Base-by-base conservation (phyloP, 2,113 vertebrate genomes). In the Furnarius figulus region DNA sequence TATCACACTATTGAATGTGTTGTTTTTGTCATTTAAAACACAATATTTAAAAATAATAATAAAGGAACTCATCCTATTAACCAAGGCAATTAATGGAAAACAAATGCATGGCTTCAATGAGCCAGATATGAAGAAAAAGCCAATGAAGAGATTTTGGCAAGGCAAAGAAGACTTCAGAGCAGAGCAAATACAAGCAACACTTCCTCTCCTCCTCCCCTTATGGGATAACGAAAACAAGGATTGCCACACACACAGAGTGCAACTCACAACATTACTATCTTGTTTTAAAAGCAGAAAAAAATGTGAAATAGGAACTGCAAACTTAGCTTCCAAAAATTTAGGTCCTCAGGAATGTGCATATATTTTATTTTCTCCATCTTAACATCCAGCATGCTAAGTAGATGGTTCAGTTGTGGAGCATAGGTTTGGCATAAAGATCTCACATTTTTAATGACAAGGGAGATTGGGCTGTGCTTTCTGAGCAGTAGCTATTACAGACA, bases 41-140 rank as follows among this genome's bases (percentile, higher is more conserved):
- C 17, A 44, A 11, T 40, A 68, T 90, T 87, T 82, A 72, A 70
- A 70, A 74, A 74, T 87, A 92, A 68, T 40, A 81, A 42, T 52
- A 66, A 91, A 87, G 31, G 73, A 93, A 63, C 31, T 27, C 25
- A 35, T 76, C 18, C 20, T 63, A 53, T 79, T 87, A 91, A 89
- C 49, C 20, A 40, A 93, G 58, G 25, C 49, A 95, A 62, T 77
- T 93, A 87, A 94, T 79, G 46, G 30, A 73, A 96, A 96, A 87
- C 74, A 94, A 95, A 92, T 85, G 87, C 53, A 65, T 14, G 28
- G 22, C n/a, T 91, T 53, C 44, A 76, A 16, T 42, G n/a, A 94
- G 70, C 46, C 84, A 91, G 77, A 87, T 73, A 95, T 0, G 1
- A 80, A 90, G 79, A 92, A 93, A 61, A 91, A 12, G 33, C 44